Conservation (phyloP, 2,797 vertebrate species). For the Pseudochaenichthys georgianus region DNA sequence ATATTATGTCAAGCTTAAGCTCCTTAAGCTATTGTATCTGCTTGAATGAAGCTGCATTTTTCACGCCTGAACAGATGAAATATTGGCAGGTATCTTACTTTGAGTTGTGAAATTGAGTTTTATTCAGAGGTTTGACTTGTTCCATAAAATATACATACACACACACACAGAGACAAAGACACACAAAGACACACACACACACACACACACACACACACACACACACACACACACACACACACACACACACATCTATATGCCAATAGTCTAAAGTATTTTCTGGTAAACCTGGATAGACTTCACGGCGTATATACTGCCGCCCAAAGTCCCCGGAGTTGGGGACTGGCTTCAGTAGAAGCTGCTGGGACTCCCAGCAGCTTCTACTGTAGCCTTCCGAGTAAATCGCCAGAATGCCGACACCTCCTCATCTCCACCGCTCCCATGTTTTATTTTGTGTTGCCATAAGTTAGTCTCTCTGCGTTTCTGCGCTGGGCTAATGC, state of each 20-base stretch:
- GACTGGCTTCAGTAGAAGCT: no score
- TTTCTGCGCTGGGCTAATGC: no score
- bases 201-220: neutral
- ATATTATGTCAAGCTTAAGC: slow-evolving; percentile 48
- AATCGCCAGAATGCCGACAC: no score
- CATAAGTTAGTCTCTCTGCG: no score
- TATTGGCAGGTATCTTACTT: slow-evolving; percentile 48
- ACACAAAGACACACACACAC: neutral
- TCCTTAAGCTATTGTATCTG: slow-evolving; percentile 37
- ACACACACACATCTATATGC: no score
- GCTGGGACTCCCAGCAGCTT: no score
- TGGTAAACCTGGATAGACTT: neutral
- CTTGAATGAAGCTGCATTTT: slow-evolving; percentile 53
- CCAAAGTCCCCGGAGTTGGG: no score
- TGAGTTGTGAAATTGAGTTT: slow-evolving; percentile 43
- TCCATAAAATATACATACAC: neutral
- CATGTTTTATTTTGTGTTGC: no score
- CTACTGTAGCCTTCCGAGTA: no score
- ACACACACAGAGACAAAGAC: neutral
- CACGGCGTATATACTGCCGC: no score
- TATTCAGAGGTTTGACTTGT: slow-evolving; percentile 19
- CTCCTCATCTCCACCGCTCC: no score
- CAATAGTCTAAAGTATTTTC: neutral
- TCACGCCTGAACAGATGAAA: slow-evolving; percentile 52
- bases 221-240: no score